Conservation (phyloP, 1,140 invertebrate species). For the Dreissena polymorpha region DNA sequence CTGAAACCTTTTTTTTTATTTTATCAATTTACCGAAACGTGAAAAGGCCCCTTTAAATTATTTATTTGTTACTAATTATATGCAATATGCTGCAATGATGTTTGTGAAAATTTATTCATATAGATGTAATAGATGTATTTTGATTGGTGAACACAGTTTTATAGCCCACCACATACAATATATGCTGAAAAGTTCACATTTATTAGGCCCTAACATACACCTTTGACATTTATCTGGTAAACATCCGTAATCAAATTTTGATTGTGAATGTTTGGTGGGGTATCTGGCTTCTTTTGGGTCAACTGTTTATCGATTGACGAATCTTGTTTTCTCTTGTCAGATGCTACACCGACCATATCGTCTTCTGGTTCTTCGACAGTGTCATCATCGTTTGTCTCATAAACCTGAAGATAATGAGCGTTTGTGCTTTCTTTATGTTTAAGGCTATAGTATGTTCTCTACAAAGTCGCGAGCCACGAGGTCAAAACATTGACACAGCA, state of each 20-base stretch:
- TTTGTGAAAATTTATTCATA: too few relatives aligned
- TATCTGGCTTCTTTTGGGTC: background rate
- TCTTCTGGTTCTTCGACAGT: background rate
- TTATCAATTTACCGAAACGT: too few relatives aligned
- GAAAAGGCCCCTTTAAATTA: too few relatives aligned
- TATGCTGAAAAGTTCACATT: too few relatives aligned
- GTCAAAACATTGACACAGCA: too few relatives aligned
- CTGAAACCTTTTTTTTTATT: too few relatives aligned
- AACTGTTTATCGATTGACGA: background rate
- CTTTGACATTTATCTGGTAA: conserved; percentile 39
- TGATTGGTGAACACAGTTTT: too few relatives aligned
- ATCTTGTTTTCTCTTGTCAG: background rate
- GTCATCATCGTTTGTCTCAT: conserved; percentile 29
- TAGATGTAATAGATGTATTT: too few relatives aligned
- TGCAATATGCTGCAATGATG: background rate
- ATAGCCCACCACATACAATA: too few relatives aligned
- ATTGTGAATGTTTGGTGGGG: conserved; percentile 1
- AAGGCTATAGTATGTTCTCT: too few relatives aligned
- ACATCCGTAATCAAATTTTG: conserved; percentile 33
- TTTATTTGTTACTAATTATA: background rate
- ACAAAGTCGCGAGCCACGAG: too few relatives aligned
- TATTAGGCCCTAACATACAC: background rate
- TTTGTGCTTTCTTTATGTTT: too few relatives aligned
- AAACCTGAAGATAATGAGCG: conserved; percentile 9
- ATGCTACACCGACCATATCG: background rate